These are phyloP conservation scores for Columbina picui DNA, from an alignment of 2,113 vertebrate species.

Conservation along the genomic window DNA sequence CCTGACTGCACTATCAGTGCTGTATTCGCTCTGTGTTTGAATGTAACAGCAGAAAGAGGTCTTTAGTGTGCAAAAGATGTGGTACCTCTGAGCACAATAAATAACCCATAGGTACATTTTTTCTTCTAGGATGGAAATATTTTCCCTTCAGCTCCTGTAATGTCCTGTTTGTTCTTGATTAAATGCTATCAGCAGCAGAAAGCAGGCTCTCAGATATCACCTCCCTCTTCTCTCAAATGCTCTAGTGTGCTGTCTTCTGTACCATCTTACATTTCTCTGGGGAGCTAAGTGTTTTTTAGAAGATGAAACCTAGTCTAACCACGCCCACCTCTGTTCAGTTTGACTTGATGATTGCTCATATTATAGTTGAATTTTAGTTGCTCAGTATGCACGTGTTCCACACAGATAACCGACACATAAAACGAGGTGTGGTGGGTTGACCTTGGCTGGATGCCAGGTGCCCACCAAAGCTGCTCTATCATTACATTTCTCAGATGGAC, in stretches of 20 bases:
- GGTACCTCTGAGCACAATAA: not conserved
- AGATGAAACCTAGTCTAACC: not conserved
- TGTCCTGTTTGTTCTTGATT: not conserved
- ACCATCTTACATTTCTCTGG: not conserved
- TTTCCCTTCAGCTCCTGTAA: not conserved
- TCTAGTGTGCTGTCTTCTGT: not conserved
- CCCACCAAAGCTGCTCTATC: not conserved
- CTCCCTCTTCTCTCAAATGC: not conserved
- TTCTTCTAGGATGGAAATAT: not conserved
- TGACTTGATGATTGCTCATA: not conserved
- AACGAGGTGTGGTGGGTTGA: not conserved
- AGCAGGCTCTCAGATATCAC: not conserved
- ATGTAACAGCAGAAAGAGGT: not conserved
- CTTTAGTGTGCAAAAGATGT: not conserved
- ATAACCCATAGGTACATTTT: not conserved
- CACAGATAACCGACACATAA: not conserved
- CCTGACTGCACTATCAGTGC: not conserved
- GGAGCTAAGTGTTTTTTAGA: not conserved
- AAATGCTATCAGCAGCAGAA: not conserved
- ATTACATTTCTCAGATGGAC: not conserved
- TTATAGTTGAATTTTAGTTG: not conserved
- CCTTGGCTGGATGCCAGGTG: fast-evolving
- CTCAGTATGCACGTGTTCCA: not conserved
- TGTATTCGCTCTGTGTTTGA: not conserved
- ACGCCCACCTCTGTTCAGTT: not conserved